Conservation (phyloP, 2,113 vertebrate species). For the Saguinus imperator region DNA sequence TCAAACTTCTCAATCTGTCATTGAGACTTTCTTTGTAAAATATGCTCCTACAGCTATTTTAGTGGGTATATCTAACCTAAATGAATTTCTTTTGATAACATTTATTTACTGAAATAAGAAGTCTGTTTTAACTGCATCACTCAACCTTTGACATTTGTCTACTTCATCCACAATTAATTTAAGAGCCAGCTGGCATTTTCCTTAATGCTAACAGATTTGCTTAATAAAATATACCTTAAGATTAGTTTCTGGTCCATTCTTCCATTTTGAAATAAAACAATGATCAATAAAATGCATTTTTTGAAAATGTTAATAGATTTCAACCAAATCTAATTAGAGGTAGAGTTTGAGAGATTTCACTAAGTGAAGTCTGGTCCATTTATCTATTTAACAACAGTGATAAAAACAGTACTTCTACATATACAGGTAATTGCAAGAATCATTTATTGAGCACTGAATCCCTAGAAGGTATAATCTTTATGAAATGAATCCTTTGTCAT, state of each 20-base stretch:
- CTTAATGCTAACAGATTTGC: constrained; percentile 14
- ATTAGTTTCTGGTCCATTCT: constrained; percentile 25
- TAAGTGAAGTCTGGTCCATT: neutral
- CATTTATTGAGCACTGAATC: neutral
- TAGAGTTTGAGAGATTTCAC: constrained; percentile 21
- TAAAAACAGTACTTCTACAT: neutral
- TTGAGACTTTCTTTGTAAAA: constrained; percentile 57
- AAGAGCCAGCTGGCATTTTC: constrained; percentile 41
- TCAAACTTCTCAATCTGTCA: constrained; percentile 55
- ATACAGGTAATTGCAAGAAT: constrained; percentile 13
- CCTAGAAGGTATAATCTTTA: neutral
- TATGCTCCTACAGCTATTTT: constrained; percentile 5
- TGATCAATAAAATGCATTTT: neutral
- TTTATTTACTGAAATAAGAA: constrained; percentile 60
- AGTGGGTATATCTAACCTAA: constrained; percentile 36
- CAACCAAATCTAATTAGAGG: constrained; percentile 40
- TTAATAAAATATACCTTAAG: constrained; percentile 42
- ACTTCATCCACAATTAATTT: constrained; percentile 52
- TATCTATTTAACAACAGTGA: constrained; percentile 13
- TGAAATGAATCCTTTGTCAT: neutral
- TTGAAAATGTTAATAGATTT: constrained; percentile 53
- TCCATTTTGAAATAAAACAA: constrained; percentile 48
- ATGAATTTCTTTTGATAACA: constrained; percentile 45
- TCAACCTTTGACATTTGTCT: constrained; percentile 53
- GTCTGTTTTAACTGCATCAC: constrained; percentile 45